phyloP scores from a whole-genome alignment of 2,113 vertebrate genomes.

The Lepus americanus region DNA sequence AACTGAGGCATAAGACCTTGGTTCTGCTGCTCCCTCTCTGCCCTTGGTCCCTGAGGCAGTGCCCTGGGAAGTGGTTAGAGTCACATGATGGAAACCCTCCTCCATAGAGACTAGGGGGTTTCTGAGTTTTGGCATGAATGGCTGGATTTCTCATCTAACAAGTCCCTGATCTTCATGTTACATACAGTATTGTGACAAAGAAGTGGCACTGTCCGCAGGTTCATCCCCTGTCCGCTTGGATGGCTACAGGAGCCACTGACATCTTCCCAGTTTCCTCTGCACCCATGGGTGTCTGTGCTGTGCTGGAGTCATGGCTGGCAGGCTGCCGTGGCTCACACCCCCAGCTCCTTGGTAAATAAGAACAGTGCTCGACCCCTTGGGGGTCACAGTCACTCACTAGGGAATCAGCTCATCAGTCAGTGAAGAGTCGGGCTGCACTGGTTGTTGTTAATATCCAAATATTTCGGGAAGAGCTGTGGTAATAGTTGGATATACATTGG shows the following conservation, averaged over 20 bases:
- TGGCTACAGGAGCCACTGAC: background rate
- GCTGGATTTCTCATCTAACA: background rate
- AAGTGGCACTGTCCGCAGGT: background rate
- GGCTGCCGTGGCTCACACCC: background rate
- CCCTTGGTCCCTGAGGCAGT: background rate
- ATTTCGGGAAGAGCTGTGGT: background rate
- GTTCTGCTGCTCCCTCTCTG: background rate
- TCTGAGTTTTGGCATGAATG: background rate
- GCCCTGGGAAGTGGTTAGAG: background rate
- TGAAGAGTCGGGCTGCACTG: background rate
- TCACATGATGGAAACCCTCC: background rate
- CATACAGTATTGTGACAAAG: background rate
- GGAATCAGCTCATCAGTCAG: background rate
- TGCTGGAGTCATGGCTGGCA: background rate
- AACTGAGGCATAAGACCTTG: background rate
- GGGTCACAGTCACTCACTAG: background rate
- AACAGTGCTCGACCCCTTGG: background rate
- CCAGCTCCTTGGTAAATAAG: background rate
- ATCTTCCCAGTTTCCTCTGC: background rate
- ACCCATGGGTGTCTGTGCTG: background rate
- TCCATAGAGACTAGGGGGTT: background rate
- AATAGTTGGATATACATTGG: background rate
- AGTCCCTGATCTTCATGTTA: background rate
- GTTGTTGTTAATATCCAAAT: background rate
- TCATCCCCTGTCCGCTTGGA: background rate